A percentile compares a stretch with the other conserved stretches of the same genome.
phyloP scores from a whole-genome alignment of 2,888 invertebrate species.

The Creontiades dilutus region DNA sequence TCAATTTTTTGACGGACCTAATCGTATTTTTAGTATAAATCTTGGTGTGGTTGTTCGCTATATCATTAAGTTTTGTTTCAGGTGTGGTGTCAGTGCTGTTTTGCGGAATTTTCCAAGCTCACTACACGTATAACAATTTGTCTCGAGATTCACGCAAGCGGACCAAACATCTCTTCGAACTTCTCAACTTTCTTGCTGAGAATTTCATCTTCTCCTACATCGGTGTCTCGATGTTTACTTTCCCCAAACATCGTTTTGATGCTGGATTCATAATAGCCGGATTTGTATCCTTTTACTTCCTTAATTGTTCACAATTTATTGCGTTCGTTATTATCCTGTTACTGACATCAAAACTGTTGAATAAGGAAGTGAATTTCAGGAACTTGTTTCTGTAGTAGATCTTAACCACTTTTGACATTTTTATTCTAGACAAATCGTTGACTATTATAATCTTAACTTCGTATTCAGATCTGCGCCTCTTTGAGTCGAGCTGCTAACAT shows the following conservation, averaged over 20 bases:
- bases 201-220: conserved; percentile 99
- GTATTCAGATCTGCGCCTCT: conserved; percentile 89
- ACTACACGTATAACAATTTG: conserved; percentile 98
- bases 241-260: conserved; percentile 96
- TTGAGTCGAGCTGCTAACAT: conserved; percentile 96
- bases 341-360: no score
- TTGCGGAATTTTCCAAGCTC: conserved; percentile 99
- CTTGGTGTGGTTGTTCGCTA: not conserved
- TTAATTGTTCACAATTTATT: no score
- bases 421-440: conserved; percentile 67
- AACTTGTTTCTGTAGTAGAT: no score
- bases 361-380: no score
- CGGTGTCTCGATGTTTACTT: conserved; percentile 99
- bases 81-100: conserved; percentile 98
- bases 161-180: conserved; percentile 95
- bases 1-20: no score
- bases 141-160: conserved; percentile 91
- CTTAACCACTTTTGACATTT: no score
- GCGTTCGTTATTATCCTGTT: no score
- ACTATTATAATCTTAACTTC: conserved; percentile 76
- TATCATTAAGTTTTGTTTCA: conserved; percentile 77
- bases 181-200: conserved; percentile 97
- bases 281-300: conserved; percentile 94
- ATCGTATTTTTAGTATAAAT: not conserved
- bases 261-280: conserved; percentile 94